Conservation (phyloP, 2,888 invertebrate species). For the Torymus aiolomorphi region DNA sequence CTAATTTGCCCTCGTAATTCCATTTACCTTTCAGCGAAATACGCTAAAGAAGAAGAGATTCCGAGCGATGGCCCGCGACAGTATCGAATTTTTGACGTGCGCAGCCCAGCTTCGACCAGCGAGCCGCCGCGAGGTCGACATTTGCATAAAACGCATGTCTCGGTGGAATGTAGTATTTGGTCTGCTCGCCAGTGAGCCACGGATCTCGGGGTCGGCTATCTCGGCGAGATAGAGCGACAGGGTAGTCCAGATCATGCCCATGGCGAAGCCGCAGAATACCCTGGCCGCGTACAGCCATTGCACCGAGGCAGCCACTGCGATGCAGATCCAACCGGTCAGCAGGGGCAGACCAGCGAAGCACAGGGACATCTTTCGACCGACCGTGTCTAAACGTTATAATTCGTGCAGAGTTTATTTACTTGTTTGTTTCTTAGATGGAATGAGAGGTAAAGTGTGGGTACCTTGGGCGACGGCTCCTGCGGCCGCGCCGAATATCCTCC, state of each 20-base stretch:
- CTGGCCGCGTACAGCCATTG: conserved; percentile 69
- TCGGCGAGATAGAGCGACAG: conserved; percentile 70
- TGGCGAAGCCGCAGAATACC: conserved; percentile 66
- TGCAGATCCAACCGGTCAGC: conserved; percentile 68
- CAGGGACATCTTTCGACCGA: conserved; percentile 69
- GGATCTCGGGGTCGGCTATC: conserved; percentile 71
- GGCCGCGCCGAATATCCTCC: conserved; percentile 69
- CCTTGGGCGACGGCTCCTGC: conserved; percentile 69
- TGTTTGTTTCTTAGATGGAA: too few relatives aligned
- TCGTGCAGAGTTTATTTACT: too few relatives aligned
- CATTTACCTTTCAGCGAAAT: too few relatives aligned
- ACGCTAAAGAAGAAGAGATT: too few relatives aligned
- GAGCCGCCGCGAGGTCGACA: conserved; percentile 3
- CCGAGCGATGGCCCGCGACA: neutral
- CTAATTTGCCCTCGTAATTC: too few relatives aligned
- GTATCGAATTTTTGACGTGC: conserved; percentile 27
- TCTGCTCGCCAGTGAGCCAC: conserved; percentile 70
- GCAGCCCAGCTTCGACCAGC: conserved; percentile 41
- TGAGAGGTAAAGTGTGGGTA: conserved; percentile 32
- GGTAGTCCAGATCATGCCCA: conserved; percentile 71
- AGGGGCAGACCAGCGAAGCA: conserved; percentile 66
- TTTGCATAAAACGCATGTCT: conserved; percentile 24
- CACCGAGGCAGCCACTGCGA: conserved; percentile 67
- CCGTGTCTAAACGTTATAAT: conserved; percentile 59
- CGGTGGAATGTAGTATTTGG: conserved; percentile 10